Conservation (phyloP, 2,888 invertebrate species). For the Aleiodes leptofemur region DNA sequence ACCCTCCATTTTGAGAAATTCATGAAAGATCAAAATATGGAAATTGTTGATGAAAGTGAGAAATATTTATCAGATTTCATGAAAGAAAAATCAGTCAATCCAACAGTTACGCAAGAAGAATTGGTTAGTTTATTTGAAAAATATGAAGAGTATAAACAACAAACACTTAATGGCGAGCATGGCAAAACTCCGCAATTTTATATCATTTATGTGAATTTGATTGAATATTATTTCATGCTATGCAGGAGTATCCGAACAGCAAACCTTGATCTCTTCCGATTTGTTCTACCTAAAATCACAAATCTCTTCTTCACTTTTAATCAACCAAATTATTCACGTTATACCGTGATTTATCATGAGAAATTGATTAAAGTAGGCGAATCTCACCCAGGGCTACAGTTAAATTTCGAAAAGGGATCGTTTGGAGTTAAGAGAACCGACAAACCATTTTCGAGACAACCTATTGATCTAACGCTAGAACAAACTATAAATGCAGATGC, state of each 20-base stretch:
- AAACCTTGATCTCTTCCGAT: slow-evolving; percentile 62
- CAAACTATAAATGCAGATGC: slow-evolving; percentile 61
- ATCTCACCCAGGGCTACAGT: slow-evolving; percentile 63
- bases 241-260: slow-evolving; percentile 62
- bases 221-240: slow-evolving; percentile 54
- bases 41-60: slow-evolving; percentile 19
- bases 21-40: slow-evolving; percentile 46
- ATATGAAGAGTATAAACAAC: too few relatives aligned
- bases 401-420: slow-evolving; percentile 59
- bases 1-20: slow-evolving; percentile 60
- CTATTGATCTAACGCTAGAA: slow-evolving; percentile 58
- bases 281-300: slow-evolving; percentile 61
- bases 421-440: slow-evolving; percentile 65
- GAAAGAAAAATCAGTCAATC: too few relatives aligned
- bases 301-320: slow-evolving; percentile 66
- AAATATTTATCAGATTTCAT: too few relatives aligned
- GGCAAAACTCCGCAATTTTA: too few relatives aligned
- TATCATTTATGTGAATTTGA: too few relatives aligned
- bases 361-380: slow-evolving; percentile 64
- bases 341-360: slow-evolving; percentile 61
- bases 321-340: slow-evolving; percentile 68
- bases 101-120: too few relatives aligned
- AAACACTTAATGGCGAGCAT: too few relatives aligned
- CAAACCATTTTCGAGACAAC: slow-evolving; percentile 56
- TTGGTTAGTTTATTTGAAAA: too few relatives aligned